Base-by-base conservation (phyloP, 2,888 invertebrate species). In the Ceramica pisi region DNA sequence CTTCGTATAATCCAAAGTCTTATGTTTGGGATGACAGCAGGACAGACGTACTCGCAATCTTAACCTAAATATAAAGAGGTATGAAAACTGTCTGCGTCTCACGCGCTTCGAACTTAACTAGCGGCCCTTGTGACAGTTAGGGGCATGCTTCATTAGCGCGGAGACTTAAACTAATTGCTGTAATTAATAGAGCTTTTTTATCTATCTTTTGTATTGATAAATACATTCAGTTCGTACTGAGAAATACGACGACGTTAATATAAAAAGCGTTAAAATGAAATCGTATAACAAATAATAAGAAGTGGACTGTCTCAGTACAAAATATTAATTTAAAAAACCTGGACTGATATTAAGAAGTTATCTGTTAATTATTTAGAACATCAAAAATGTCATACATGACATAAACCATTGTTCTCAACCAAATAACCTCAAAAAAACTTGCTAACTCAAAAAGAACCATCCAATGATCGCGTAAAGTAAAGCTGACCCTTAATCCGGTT, bases 401-500 rank as follows among this genome's bases (percentile, higher is more conserved):
- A 51, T 5, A 44, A 62, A 57, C 44, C 10, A n/a, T 56, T 38
- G 19, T 16, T 8, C 21, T 50, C 12, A 50, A 21, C 10, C 5
- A 12, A 19, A 7, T 35, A 66, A 10, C 19, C 23, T 21, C 23
- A 46, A 26, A n/a, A 79, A 57, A 62, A 63, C 31, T 35, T 35
- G 31, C 48, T 1, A 48, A 65, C 69, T 57, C 60, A 74, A 76
- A 80, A 75, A 59, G 48, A 67, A 50, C 61, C 57, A 48, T 67
- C 59, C 60, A 71, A 71, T 77, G 73, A 65, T 56, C 78, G 76
- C 73, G 74, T 63, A 67, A 75, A 82, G 74, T 65, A 82, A 81
- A 69, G 75, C 66, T 75, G 63, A 23, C 77, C 82, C 74, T 86
- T 82, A 87, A 86, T 82, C 85, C 74, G 79, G 84, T 84, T 83